Evolutionary conservation across 2,113 vertebrate genomes (phyloP), one percentile per base, ranked within the genome.

Genomic region (Cacatua alba): DNA sequence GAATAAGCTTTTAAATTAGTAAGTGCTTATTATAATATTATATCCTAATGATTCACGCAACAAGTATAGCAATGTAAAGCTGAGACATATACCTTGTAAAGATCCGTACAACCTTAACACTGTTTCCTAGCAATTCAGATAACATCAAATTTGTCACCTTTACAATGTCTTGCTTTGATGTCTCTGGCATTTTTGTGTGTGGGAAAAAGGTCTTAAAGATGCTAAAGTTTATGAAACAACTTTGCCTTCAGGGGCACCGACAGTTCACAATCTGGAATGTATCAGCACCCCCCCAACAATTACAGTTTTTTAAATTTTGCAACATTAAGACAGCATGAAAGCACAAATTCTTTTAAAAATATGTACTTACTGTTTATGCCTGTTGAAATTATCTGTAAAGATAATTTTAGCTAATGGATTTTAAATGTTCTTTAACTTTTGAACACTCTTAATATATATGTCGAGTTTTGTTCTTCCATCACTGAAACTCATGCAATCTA

Each of bases 401-500:
- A 92, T 87, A 57, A 82, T 81, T 94, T 82, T 77, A 81, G 48
- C 67, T 95, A 95, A 95, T 95, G 86, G 68, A 39, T 91, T 94
- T 94, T 65, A 92, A 96, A 91, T 90, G 69, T 68, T 84, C 77
- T 72, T 2, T 75, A 55, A 78, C 29, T 92, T 87, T 43, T 82
- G 62, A 88, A 62, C 35, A 26, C 13, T 83, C 39, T 78, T 62
- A 17, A 70, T 88, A 92, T 83, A 31, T 74, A 35, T 65, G 55
- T 69, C 71, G 49, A 76, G 39, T 71, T 94, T 82, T 88, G 63
- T 43, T 93, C 63, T 92, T 92, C 69, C 25, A 26, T 92, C 69
- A 46, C 41, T 76, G 69, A 65, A 93, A 76, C 28, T 75, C 57
- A 31, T 79, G 62, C 52, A 79, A 28, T 82, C n/a, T 92, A 48